Evolutionary conservation across 2,113 vertebrate genomes (phyloP).

Genomic region (Tringa solitaria): DNA sequence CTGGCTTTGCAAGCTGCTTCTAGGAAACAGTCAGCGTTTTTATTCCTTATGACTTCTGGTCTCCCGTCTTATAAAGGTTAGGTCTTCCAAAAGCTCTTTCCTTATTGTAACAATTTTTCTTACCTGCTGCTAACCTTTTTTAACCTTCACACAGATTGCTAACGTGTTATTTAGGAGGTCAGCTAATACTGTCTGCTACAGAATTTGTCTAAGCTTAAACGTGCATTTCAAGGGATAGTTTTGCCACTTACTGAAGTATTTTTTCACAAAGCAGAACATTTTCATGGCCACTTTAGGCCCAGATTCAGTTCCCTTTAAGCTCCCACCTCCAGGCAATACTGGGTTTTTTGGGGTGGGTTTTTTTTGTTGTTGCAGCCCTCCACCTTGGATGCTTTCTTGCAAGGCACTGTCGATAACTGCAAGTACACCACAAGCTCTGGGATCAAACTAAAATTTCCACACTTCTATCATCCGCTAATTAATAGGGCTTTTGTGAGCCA

Average conservation of each 20-base stretch:
- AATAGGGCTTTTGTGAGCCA: slow-evolving; percentile 20
- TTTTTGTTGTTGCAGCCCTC: not conserved
- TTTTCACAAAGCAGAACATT: not conserved
- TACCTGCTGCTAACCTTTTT: not conserved
- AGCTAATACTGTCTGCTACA: not conserved
- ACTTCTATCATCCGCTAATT: slow-evolving; percentile 16
- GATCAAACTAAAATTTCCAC: not conserved
- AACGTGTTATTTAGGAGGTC: not conserved
- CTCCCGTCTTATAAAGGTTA: not conserved
- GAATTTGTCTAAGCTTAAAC: not conserved
- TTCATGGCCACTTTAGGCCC: not conserved
- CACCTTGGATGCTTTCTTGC: not conserved
- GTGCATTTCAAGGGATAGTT: not conserved
- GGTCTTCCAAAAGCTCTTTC: not conserved
- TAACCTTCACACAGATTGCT: not conserved
- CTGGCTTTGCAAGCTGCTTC: not conserved
- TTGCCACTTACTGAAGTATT: not conserved
- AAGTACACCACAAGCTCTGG: not conserved
- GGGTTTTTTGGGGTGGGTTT: not conserved
- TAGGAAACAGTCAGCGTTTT: accelerated
- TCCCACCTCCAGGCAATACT: not conserved
- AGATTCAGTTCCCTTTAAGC: not conserved
- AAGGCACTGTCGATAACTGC: not conserved
- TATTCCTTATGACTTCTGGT: not conserved
- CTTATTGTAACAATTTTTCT: accelerated